phyloP scores from a whole-genome alignment of 2,113 vertebrate species.

The Condylura cristata region DNA sequence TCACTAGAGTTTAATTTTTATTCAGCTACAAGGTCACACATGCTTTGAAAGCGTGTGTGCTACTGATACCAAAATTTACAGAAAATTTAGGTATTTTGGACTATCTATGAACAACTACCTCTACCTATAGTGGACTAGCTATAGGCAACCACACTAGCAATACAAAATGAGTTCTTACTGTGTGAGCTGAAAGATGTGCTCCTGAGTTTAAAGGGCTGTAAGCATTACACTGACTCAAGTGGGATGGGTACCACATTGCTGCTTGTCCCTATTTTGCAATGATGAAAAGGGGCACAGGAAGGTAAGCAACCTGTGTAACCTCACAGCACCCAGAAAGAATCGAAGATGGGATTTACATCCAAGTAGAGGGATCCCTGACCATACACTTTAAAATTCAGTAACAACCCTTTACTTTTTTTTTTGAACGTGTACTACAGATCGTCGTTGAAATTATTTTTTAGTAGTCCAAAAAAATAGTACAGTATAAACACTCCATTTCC shows the following conservation, averaged over 20 bases:
- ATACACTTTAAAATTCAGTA: not conserved
- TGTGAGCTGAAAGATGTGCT: not conserved
- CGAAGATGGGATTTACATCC: not conserved
- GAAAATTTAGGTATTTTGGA: not conserved
- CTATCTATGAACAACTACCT: too few relatives aligned
- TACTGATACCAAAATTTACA: not conserved
- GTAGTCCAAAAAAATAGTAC: not conserved
- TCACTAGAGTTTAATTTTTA: slow-evolving; percentile 27
- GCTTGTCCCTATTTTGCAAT: not conserved
- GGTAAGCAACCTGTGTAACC: not conserved
- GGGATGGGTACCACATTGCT: not conserved
- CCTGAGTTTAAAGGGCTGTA: not conserved
- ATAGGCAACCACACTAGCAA: not conserved
- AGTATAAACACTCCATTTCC: not conserved
- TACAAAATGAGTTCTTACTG: not conserved
- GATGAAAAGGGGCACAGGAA: not conserved
- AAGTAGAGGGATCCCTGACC: not conserved
- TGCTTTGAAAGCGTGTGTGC: not conserved
- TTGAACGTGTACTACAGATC: not conserved
- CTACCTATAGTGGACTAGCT: too few relatives aligned
- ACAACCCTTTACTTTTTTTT: not conserved
- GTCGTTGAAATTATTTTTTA: not conserved
- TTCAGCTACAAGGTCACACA: not conserved
- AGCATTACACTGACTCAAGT: not conserved
- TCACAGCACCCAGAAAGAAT: not conserved